A percentile compares a stretch with the other conserved stretches of the same genome.
Conservation (phyloP, 2,888 invertebrate species). For the Capitulum mitella region DNA sequence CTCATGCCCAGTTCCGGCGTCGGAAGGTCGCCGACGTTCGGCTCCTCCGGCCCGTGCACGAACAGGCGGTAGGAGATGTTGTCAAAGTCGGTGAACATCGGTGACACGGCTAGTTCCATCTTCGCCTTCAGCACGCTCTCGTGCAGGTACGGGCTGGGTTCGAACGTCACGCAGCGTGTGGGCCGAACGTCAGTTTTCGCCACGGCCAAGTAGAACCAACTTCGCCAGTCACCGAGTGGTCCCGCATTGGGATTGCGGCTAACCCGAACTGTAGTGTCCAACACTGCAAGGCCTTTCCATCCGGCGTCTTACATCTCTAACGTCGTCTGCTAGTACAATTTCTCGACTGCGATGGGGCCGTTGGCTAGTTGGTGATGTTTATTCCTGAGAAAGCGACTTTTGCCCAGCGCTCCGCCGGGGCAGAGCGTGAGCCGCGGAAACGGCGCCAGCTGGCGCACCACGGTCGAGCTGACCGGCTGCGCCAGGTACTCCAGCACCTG, state of each 20-base stretch:
- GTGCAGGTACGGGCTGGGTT: background rate
- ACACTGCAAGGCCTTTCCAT: background rate
- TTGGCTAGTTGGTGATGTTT: background rate
- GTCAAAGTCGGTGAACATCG: background rate
- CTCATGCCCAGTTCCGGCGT: background rate
- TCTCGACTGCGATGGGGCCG: background rate
- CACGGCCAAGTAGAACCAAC: background rate
- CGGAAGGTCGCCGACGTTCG: background rate
- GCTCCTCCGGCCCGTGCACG: background rate
- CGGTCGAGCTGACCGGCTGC: constrained; percentile 26
- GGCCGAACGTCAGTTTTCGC: background rate
- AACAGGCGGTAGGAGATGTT: background rate
- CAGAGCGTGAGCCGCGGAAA: background rate
- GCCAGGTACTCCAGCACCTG: background rate
- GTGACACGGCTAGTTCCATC: background rate
- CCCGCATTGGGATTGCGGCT: background rate
- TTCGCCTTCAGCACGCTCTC: background rate
- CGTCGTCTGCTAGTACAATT: background rate
- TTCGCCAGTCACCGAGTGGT: background rate
- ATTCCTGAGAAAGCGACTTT: background rate
- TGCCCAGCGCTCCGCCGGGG: background rate
- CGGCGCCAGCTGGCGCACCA: background rate
- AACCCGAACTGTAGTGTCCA: background rate
- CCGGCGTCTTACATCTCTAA: background rate
- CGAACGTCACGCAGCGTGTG: background rate